Conservation (phyloP, 92 coral and sea anemone species). For the Meandrina meandrites region DNA sequence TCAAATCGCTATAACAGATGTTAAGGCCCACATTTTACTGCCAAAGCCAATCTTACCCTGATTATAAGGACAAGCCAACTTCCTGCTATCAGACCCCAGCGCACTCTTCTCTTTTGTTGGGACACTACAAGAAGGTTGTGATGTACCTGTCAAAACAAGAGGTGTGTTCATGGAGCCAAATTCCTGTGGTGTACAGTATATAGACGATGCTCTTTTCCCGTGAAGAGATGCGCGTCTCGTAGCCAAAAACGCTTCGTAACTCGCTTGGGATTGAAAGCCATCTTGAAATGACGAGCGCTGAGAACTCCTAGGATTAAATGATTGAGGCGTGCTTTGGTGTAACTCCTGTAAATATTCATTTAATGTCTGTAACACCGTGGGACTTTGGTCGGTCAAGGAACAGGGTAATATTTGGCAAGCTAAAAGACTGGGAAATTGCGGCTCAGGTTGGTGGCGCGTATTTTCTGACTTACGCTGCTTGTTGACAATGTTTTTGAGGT, state of each 20-base stretch:
- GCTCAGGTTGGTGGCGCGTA: background rate
- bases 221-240: background rate
- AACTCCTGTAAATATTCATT: slow-evolving; percentile 49
- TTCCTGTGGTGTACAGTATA: slow-evolving; percentile 19
- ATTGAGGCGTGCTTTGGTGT: slow-evolving; percentile 15
- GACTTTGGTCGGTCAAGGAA: slow-evolving; percentile 16
- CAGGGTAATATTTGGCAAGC: slow-evolving; percentile 67
- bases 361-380: slow-evolving; percentile 67
- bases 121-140: slow-evolving; percentile 9
- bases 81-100: background rate
- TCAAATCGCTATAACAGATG: too few relatives aligned
- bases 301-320: slow-evolving; percentile 1
- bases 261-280: slow-evolving; percentile 2
- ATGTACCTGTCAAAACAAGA: slow-evolving; percentile 11
- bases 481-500: slow-evolving; percentile 45
- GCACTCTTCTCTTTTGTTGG: background rate
- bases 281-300: background rate
- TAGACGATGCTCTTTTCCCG: background rate
- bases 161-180: background rate
- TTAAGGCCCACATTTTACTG: too few relatives aligned
- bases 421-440: slow-evolving; percentile 55
- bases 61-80: too few relatives aligned
- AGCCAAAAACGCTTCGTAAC: background rate
- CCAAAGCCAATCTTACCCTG: slow-evolving; percentile 1
- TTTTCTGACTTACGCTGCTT: background rate